These are phyloP conservation scores for Harpagifer antarcticus DNA, from an alignment of 2,797 vertebrate genomes.

Conservation along the genomic window DNA sequence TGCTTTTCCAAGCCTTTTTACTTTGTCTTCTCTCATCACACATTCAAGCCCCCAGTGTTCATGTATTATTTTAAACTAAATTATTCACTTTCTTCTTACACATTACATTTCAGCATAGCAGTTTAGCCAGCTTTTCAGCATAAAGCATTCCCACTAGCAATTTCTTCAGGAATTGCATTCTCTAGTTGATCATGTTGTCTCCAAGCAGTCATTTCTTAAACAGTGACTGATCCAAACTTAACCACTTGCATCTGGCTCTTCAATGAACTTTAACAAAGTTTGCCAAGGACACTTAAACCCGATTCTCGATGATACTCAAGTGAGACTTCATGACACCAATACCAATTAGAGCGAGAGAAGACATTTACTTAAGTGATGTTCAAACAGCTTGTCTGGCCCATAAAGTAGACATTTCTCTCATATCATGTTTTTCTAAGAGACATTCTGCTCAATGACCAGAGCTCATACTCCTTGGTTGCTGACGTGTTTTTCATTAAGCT, in stretches of 20 bases:
- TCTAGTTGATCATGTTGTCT: slow-evolving; percentile 7
- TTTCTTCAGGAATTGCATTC: too few species aligned
- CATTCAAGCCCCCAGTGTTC: too few species aligned
- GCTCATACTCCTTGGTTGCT: slow-evolving; percentile 49
- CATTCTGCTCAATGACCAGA: slow-evolving; percentile 49
- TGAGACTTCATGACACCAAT: slow-evolving; percentile 66
- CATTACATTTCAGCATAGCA: too few species aligned
- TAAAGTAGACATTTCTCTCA: slow-evolving; percentile 74
- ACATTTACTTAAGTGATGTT: slow-evolving; percentile 76
- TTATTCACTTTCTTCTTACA: too few species aligned
- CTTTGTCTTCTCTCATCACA: too few species aligned
- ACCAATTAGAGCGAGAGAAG: slow-evolving; percentile 73
- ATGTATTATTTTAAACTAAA: too few species aligned
- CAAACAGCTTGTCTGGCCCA: slow-evolving; percentile 62
- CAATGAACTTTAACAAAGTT: slow-evolving; percentile 66
- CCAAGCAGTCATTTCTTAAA: slow-evolving; percentile 19
- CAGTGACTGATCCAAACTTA: slow-evolving; percentile 35
- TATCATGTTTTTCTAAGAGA: slow-evolving; percentile 59
- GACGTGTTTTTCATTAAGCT: slow-evolving; percentile 76
- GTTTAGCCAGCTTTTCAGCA: too few species aligned
- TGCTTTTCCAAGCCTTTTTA: too few species aligned
- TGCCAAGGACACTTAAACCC: slow-evolving; percentile 34
- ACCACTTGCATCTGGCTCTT: slow-evolving; percentile 48
- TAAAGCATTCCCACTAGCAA: too few species aligned
- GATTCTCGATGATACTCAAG: slow-evolving; percentile 50